These are phyloP conservation scores for Augochlora pura DNA, from an alignment of 1,140 invertebrate species.

Conservation along the genomic window DNA sequence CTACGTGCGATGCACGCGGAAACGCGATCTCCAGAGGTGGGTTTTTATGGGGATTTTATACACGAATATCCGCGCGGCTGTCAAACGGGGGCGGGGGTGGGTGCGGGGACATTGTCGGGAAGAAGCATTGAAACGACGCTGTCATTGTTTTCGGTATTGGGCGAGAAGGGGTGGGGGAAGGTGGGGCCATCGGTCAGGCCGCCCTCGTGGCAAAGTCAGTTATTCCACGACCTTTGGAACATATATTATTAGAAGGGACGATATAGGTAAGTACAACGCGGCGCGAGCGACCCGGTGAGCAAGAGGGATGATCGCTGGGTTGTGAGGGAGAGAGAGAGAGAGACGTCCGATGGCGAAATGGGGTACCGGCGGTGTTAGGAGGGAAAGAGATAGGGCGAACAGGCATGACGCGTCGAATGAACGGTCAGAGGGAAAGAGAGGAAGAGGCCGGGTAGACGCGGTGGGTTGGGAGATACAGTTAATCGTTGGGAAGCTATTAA, in stretches of 20 bases:
- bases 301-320: constrained; percentile 36
- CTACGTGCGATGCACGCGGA: not conserved
- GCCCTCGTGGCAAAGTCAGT: constrained; percentile 59
- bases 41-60: too few relatives aligned
- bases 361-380: not conserved
- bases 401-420: constrained; percentile 37
- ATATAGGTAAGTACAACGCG: constrained; percentile 58
- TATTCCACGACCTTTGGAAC: constrained; percentile 73
- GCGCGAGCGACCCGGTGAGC: constrained; percentile 50
- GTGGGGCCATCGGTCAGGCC: not conserved
- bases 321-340: constrained; percentile 38
- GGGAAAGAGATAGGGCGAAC: constrained; percentile 29
- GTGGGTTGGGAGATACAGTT: constrained; percentile 72
- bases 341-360: not conserved
- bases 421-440: constrained; percentile 38
- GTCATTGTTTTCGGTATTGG: not conserved
- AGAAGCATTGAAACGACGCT: not conserved
- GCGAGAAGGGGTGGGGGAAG: too few relatives aligned
- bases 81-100: too few relatives aligned
- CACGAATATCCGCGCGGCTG: too few relatives aligned
- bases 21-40: not conserved
- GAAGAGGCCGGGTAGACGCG: constrained; percentile 8
- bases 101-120: too few relatives aligned
- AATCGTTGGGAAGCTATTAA: constrained; percentile 80
- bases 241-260: constrained; percentile 70